A percentile compares a stretch with the other conserved stretches of the same genome.
phyloP scores from a whole-genome alignment of 1,140 invertebrate genomes.

The Ostrea denselamellosa region DNA sequence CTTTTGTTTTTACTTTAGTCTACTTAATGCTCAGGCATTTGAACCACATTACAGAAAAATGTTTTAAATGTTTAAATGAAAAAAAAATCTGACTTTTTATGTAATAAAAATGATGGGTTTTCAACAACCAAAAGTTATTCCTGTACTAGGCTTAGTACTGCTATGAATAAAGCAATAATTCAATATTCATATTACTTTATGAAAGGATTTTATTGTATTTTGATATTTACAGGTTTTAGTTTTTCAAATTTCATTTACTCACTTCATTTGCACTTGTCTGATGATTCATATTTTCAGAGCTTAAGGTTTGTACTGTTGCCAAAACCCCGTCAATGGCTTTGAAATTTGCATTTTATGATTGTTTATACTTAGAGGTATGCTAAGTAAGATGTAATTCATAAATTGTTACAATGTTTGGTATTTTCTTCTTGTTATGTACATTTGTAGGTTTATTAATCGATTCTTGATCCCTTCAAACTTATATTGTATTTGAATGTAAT shows the following conservation, averaged over 20 bases:
- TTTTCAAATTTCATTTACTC: not conserved
- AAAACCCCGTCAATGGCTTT: not conserved
- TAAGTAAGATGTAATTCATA: constrained; percentile 4
- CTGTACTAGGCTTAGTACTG: not conserved
- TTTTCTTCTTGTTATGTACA: constrained; percentile 17
- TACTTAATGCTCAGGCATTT: not conserved
- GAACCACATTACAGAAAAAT: not conserved
- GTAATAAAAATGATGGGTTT: too few relatives aligned
- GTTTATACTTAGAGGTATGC: constrained; percentile 14
- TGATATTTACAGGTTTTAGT: not conserved
- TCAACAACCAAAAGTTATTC: too few relatives aligned
- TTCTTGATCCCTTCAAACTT: not conserved
- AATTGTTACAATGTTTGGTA: constrained; percentile 11
- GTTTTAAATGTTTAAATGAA: not conserved
- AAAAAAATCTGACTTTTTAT: too few relatives aligned
- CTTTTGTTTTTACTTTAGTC: not conserved
- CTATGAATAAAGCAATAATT: not conserved
- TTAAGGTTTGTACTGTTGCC: constrained; percentile 4
- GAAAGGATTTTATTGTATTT: not conserved
- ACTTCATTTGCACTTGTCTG: not conserved
- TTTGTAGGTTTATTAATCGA: not conserved
- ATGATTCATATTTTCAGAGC: not conserved
- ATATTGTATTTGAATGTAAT: constrained; percentile 25
- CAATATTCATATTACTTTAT: not conserved
- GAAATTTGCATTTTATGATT: not conserved